A percentile compares a stretch with the other conserved stretches of the same genome.
These are phyloP conservation scores for Drosophila sp. DNA, from an alignment of 1,140 invertebrate genomes.

Conservation along the genomic window DNA sequence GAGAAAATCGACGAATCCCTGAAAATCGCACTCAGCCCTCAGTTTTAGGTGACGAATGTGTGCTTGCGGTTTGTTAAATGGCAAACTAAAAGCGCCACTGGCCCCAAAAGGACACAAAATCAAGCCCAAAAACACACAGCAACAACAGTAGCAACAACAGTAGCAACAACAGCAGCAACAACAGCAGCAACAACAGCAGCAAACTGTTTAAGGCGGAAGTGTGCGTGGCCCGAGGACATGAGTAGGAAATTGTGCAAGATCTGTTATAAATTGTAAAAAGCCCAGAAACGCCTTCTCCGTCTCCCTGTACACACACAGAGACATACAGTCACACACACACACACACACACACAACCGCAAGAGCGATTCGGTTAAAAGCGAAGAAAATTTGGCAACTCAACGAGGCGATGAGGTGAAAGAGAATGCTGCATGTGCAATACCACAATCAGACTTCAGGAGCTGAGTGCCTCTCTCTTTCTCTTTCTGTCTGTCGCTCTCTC, in stretches of 20 bases:
- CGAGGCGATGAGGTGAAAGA: slow-evolving; percentile 1
- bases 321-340: slow-evolving; percentile 10
- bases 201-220: slow-evolving; percentile 40
- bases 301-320: background rate
- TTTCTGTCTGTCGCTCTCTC: background rate
- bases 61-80: slow-evolving; percentile 60
- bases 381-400: slow-evolving; percentile 34
- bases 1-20: slow-evolving; percentile 12
- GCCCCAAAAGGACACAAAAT: slow-evolving; percentile 44
- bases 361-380: slow-evolving; percentile 3
- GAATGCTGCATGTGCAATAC: background rate
- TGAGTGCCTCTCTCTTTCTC: background rate
- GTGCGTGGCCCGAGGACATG: slow-evolving; percentile 26
- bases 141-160: slow-evolving; percentile 8
- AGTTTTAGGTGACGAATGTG: slow-evolving; percentile 60
- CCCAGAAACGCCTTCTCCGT: background rate
- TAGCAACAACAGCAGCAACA: slow-evolving; percentile 7
- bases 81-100: slow-evolving; percentile 50
- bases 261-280: slow-evolving; percentile 54
- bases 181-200: slow-evolving; percentile 12
- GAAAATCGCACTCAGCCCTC: slow-evolving; percentile 1
- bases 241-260: slow-evolving; percentile 50
- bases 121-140: slow-evolving; percentile 25
- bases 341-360: slow-evolving; percentile 8
- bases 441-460: background rate